Base-by-base conservation (phyloP, 2,888 invertebrate species). In the Epistrophe grossulariae region DNA sequence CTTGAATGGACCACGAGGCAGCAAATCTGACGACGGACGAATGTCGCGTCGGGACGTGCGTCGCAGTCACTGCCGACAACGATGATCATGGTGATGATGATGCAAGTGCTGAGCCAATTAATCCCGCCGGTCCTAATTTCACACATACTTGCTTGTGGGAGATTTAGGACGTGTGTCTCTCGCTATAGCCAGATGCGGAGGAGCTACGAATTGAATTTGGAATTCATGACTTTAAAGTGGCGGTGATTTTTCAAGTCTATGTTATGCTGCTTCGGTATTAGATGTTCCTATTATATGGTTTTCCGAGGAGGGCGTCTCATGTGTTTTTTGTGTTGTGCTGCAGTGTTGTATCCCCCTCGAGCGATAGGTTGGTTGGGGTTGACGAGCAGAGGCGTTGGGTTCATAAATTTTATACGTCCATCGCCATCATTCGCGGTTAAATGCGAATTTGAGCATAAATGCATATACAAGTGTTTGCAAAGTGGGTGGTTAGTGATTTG, bases 61-160 rank as follows among this genome's bases (percentile, higher is more conserved):
- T 57, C 35, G 17, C 35, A 57, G 57, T 59, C 59, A 31, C 17
- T 9, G 68, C 19, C 60, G 31, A 68, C 76, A 68, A 59, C 64
- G 60, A 57, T 62, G 55, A 50, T 19, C 59, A 57, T 31, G 8
- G n/a, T 48, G 48, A 50, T 24, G 62, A 78, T 74, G 85, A 78
- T 85, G 85, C 81, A 85, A 85, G 81, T 85, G 81, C 81, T 74
- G 85, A 85, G 85, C 85, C 85, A 85, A 85, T 85, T 85, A 85
- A 85, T 85, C 81, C 85, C 62, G 85, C 70, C 78, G 74, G 78
- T 85, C 85, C 85, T 85, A 85, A 85, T 85, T 85, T 85, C 85
- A 81, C 85, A 85, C 85, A 74, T 85, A 81, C 78, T 85, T 78
- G 78, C 35, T 28, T 15, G 5, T 19, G 28, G 52, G 73, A 85